Base-by-base conservation (phyloP, 2,888 invertebrate species). In the Drosophila meridiana region DNA sequence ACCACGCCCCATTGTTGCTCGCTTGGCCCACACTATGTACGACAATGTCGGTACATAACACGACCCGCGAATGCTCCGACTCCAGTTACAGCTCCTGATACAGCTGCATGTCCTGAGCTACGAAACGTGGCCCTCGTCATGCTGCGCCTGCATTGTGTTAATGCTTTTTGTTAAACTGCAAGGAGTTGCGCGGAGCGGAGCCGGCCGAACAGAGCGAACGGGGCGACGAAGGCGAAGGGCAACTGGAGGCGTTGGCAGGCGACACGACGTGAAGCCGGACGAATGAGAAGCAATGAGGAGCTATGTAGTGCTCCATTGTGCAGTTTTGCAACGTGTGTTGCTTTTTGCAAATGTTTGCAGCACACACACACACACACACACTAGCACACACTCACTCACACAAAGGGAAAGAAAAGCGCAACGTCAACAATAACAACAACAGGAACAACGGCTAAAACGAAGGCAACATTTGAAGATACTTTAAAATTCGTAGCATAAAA, bases 61-160 rank as follows among this genome's bases (percentile, higher is more conserved):
- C 84, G 89, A 87, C 84, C 87, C 80, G 89, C 74, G 84, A 81
- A 76, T 70, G 73, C 79, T 70, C 55, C 57, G 43, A 38, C 64
- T 58, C 56, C 40, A 68, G 69, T 63, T 60, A 48, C 69, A 55
- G 45, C 43, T 30, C 28, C 38, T 20, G 36, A 20, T 70, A 63
- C 63, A 56, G 56, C 59, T 57, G 57, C 53, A 43, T 70, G 75
- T 64, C 70, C 75, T 70, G 63, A 34, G 66, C 59, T 55, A 26
- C 55, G 59, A 80, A 80, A 69, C 72, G 82, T 76, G 67, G 80
- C 73, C 76, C 86, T 73, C 85, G 85, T 89, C 89, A 89, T 81
- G 87, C 82, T 90, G 87, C 87, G 90, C 90, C 83, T 89, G 90
- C 83, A 88, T 88, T 86, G 89, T 90, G 90, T 87, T 87, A 87